Percentiles rank a stretch among this genome's conserved stretches.
phyloP scores from a whole-genome alignment of 2,888 invertebrate genomes.

The Platycheirus rosarum region DNA sequence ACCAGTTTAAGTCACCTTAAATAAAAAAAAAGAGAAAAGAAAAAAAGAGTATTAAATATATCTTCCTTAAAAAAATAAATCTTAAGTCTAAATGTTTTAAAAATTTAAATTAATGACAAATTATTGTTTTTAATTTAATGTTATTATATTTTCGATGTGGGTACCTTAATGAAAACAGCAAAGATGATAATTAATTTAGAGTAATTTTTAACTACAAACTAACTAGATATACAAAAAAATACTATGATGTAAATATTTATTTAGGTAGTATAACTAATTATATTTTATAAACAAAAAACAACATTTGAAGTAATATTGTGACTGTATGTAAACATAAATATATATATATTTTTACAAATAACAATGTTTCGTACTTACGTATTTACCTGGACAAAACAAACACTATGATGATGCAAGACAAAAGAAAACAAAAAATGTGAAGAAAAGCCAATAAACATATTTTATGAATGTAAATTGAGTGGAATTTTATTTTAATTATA shows the following conservation, averaged over 20 bases:
- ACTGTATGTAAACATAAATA: conserved; percentile 20
- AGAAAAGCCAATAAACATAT: conserved; percentile 41
- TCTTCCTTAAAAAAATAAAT: conserved; percentile 42
- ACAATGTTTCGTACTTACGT: conserved; percentile 62
- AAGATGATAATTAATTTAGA: conserved; percentile 26
- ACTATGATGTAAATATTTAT: conserved; percentile 71
- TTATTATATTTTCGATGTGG: conserved; percentile 18
- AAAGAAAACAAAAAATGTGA: conserved; percentile 23
- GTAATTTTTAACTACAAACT: conserved; percentile 36
- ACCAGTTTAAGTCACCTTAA: conserved; percentile 9
- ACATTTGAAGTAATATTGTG: conserved; percentile 5
- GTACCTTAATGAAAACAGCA: conserved; percentile 25
- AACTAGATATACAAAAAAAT: conserved; percentile 15
- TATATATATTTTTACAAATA: conserved; percentile 66
- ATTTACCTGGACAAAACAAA: conserved; percentile 4
- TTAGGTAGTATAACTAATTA: conserved; percentile 71
- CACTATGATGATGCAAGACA: not conserved
- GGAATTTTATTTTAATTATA: not conserved
- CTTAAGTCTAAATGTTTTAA: conserved; percentile 37
- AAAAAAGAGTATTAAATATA: conserved; percentile 58
- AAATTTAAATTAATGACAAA: conserved; percentile 16
- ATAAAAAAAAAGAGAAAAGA: conserved; percentile 1
- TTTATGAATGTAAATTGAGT: conserved; percentile 9
- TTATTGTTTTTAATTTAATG: conserved; percentile 21
- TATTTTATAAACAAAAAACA: conserved; percentile 32